A percentile compares a stretch with the other conserved stretches of the same genome.
Conservation (phyloP, 1,140 invertebrate species). For the Rhopalosiphum maidis region DNA sequence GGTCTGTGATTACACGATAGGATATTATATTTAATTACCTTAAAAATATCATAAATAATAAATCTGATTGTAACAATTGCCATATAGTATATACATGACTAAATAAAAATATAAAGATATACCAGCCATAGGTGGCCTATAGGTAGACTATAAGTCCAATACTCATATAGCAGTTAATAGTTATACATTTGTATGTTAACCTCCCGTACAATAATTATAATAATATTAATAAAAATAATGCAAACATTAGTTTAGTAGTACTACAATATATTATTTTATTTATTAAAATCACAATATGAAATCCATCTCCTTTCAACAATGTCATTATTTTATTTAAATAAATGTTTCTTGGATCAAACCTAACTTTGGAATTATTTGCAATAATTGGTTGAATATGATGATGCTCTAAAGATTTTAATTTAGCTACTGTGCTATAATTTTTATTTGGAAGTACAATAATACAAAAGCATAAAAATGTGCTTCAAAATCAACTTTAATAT, state of each 20-base stretch:
- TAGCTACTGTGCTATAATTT: not conserved
- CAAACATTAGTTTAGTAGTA: not conserved
- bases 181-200: too few relatives aligned
- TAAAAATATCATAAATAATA: too few relatives aligned
- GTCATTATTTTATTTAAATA: not conserved
- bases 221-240: not conserved
- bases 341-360: not conserved
- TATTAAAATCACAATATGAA: not conserved
- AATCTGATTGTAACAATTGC: too few relatives aligned
- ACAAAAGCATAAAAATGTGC: not conserved
- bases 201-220: too few relatives aligned
- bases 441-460: not conserved
- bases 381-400: not conserved
- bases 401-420: not conserved
- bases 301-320: not conserved
- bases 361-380: not conserved
- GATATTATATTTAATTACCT: too few relatives aligned
- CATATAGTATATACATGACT: too few relatives aligned
- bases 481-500: not conserved
- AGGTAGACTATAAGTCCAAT: too few relatives aligned
- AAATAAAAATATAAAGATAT: too few relatives aligned
- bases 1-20: too few relatives aligned
- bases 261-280: not conserved
- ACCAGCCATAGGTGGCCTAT: too few relatives aligned
- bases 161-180: too few relatives aligned